phyloP scores from a whole-genome alignment of 2,888 invertebrate species.

The Polietes domitor region DNA sequence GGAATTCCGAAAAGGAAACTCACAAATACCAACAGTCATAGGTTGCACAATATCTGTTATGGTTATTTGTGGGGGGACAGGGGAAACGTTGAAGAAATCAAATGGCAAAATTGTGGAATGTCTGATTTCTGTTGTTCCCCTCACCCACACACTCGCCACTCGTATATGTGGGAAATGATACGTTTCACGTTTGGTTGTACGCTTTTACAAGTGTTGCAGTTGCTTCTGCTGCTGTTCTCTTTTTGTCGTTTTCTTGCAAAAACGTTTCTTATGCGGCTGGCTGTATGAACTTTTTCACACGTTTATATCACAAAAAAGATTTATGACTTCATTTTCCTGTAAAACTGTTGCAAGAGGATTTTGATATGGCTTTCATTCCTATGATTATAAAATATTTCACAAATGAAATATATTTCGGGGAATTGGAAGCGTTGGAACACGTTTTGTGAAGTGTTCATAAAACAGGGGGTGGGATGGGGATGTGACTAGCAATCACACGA shows the following conservation, averaged over 20 bases:
- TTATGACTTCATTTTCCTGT: slow-evolving; percentile 54
- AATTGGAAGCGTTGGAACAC: slow-evolving; percentile 38
- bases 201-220: background rate
- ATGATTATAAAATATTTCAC: slow-evolving; percentile 37
- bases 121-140: background rate
- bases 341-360: slow-evolving; percentile 34
- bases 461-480: no score
- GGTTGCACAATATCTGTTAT: no score
- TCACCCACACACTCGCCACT: background rate
- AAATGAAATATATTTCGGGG: slow-evolving; percentile 36
- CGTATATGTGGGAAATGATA: background rate
- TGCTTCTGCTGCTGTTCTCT: background rate
- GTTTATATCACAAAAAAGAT: slow-evolving; percentile 43
- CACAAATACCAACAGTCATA: no score
- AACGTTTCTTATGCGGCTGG: background rate
- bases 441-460: slow-evolving; percentile 21
- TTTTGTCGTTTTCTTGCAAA: background rate
- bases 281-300: slow-evolving; percentile 41
- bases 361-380: slow-evolving; percentile 37
- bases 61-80: no score
- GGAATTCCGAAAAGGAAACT: background rate
- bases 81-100: background rate
- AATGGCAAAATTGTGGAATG: background rate
- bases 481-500: no score
- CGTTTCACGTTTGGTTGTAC: background rate